Conservation (phyloP, 2,113 vertebrate genomes). For the Scalopus aquaticus region DNA sequence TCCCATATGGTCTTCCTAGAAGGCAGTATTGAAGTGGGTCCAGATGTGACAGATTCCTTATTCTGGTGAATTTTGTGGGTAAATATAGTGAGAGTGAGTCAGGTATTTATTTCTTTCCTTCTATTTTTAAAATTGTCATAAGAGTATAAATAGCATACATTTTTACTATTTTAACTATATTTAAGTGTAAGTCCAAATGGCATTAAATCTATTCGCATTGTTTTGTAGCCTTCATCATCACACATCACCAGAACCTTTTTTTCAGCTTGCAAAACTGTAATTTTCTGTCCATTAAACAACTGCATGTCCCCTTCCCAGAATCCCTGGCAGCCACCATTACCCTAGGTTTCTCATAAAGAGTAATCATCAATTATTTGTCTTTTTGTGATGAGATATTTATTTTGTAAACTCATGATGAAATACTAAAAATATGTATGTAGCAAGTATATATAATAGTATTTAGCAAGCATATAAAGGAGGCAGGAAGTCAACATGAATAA, state of each 20-base stretch:
- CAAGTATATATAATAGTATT: background rate
- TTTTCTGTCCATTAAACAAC: background rate
- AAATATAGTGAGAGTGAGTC: background rate
- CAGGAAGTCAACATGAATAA: background rate
- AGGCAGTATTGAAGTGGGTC: background rate
- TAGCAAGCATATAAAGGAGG: background rate
- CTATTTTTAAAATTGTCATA: background rate
- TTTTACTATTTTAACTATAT: background rate
- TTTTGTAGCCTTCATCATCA: background rate
- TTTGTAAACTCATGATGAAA: background rate
- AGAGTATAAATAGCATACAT: background rate
- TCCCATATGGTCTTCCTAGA: background rate
- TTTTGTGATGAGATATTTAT: background rate
- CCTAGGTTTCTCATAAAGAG: background rate
- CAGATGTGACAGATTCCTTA: background rate
- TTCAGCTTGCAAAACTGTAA: background rate
- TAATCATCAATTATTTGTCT: background rate
- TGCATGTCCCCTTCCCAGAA: accelerated
- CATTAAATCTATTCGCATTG: background rate
- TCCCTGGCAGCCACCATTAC: background rate
- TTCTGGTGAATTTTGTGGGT: background rate
- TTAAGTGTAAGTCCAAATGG: background rate
- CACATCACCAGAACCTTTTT: background rate
- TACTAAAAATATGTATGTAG: background rate
- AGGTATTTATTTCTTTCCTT: background rate